Base-by-base conservation (phyloP, 2,113 vertebrate genomes). In the Dipodomys merriami region DNA sequence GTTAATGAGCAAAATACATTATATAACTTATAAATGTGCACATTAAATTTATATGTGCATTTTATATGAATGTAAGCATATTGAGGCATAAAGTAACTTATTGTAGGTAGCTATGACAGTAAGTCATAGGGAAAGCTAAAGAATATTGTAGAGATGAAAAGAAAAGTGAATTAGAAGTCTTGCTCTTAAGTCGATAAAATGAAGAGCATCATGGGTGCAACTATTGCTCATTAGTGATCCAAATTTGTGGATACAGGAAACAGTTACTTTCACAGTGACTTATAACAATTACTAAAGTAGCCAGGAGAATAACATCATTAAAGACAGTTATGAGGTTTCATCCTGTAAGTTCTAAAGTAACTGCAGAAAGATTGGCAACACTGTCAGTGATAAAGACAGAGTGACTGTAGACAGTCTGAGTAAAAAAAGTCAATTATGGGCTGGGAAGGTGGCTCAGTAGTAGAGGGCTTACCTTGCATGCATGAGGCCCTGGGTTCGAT, bases 261-360 rank as follows among this genome's bases (percentile, higher is more conserved):
- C 62, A 77, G 68, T 68, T 29, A 35, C 77, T 81, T 79, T 68
- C 83, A 69, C 3, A 44, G 57, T 57, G 9, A n/a, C 9, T 86
- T 89, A 68, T 19, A 78, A 64, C 73, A 89, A 86, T 79, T 74
- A 30, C 30, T 35, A 74, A 92, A 69, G 5, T 1, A 89, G 93
- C 44, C 0, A 71, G 77, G 15, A 68, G 19, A 86, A 22, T 68
- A 0, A 44, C 20, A 74, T 30, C 5, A 2, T 20, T 69, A 64
- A 83, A 73, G 13, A 83, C 64, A 39, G 10, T 35, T 83, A 12
- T 86, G 46, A 89, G 12, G 0, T 29, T 83, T 85, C 12, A 83
- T 71, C 11, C 30, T 74, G 30, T 35, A 60, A 65, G 29, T 62
- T 64, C 91, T 33, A 82, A 82, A 68, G 65, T 82, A 86, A 64